Conservation (phyloP, 1,140 invertebrate species). For the Papilio machaon region DNA sequence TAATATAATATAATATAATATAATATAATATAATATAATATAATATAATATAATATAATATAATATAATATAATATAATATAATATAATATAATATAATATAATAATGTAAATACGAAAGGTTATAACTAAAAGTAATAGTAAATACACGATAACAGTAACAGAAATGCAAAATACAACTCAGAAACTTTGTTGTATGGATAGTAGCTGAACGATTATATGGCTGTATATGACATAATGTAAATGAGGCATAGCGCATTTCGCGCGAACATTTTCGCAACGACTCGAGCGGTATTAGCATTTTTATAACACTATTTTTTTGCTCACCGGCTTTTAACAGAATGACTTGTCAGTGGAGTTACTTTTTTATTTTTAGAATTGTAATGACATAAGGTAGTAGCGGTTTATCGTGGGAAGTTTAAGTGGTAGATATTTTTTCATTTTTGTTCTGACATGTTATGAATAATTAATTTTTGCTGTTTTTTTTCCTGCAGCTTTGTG, state of each 20-base stretch:
- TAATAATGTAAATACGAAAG: not conserved
- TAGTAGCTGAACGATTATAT: slow-evolving; percentile 72
- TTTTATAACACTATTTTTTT: slow-evolving; percentile 69
- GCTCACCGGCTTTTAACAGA: slow-evolving; percentile 58
- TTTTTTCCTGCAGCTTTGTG: not conserved
- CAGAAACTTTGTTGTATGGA: slow-evolving; percentile 30
- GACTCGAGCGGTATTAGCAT: slow-evolving; percentile 60
- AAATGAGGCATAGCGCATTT: slow-evolving; percentile 64
- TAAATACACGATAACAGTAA: not conserved
- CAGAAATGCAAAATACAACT: not conserved
- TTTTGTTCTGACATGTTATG: not conserved
- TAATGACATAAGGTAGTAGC: slow-evolving; percentile 41
- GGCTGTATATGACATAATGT: slow-evolving; percentile 70
- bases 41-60: no score
- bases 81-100: no score
- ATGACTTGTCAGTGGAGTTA: slow-evolving; percentile 60
- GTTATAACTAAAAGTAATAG: not conserved
- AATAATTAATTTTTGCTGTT: not conserved
- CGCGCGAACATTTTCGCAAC: slow-evolving; percentile 65
- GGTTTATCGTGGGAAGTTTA: slow-evolving; percentile 27
- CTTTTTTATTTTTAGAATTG: slow-evolving; percentile 49
- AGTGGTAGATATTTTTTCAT: not conserved
- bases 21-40: no score
- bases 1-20: no score
- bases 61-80: no score